These are phyloP conservation scores for Protobothrops mucrosquamatus DNA, from an alignment of 2,113 vertebrate species.

Conservation along the genomic window DNA sequence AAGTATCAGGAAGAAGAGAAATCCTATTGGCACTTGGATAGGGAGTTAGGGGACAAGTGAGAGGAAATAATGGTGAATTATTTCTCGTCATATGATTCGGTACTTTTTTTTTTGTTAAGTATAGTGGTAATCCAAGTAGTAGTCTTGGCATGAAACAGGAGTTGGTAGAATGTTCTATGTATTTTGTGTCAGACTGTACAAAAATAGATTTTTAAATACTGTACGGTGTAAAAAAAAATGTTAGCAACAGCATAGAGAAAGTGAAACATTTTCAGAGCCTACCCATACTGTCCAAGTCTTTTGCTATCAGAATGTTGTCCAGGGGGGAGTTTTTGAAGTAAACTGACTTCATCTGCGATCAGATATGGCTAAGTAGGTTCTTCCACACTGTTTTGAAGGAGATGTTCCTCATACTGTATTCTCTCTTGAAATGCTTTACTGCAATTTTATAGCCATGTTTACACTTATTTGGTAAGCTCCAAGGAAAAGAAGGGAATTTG, in stretches of 20 bases:
- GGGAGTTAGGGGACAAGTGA: neutral
- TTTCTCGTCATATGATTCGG: neutral
- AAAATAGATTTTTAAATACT: neutral
- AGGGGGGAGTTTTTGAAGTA: neutral
- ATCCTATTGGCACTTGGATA: neutral
- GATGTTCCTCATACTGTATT: neutral
- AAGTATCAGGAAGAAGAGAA: neutral
- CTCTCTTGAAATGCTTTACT: neutral
- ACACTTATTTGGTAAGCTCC: neutral
- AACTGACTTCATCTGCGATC: neutral
- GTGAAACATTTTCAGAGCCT: neutral
- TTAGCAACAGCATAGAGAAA: neutral
- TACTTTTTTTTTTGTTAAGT: neutral
- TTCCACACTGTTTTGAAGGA: neutral
- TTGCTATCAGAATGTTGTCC: neutral
- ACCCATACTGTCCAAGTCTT: neutral
- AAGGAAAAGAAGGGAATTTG: neutral
- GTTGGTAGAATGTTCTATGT: neutral
- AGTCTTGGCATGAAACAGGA: neutral
- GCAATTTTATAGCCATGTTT: neutral
- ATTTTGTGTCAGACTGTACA: neutral
- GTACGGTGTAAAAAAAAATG: neutral
- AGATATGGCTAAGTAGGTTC: neutral
- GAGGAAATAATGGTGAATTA: neutral
- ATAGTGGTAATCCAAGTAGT: neutral